Percentiles rank a stretch among this genome's conserved stretches.
These are phyloP conservation scores for Clarias platycephalus DNA, from an alignment of 2,797 vertebrate species.

Conservation along the genomic window DNA sequence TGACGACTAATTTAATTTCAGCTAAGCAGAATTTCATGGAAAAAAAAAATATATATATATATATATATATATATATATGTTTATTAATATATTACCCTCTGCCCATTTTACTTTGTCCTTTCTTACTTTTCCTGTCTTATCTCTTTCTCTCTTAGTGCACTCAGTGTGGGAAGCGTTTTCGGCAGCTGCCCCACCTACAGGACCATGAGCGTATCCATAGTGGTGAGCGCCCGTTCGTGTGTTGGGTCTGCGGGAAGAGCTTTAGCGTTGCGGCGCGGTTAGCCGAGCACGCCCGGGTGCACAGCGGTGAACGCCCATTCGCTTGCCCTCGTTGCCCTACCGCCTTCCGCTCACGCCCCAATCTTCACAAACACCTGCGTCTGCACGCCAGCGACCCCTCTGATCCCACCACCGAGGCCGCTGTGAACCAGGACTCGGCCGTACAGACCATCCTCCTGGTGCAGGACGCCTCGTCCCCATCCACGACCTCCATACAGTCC, in stretches of 20 bases:
- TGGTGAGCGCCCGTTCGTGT: conserved; percentile 82
- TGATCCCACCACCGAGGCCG: conserved; percentile 4
- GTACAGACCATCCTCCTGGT: conserved; percentile 79
- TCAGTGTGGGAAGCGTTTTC: conserved; percentile 78
- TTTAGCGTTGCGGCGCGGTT: conserved; percentile 87
- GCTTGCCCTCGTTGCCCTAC: conserved; percentile 76
- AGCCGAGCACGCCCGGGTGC: conserved; percentile 88
- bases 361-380: conserved; percentile 78
- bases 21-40: no score
- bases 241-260: conserved; percentile 88
- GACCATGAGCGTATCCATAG: conserved; percentile 85
- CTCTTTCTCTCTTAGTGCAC: conserved; percentile 66
- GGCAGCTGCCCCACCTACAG: conserved; percentile 82
- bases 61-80: no score
- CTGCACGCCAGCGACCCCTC: conserved; percentile 64
- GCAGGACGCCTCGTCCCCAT: conserved; percentile 59
- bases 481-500: background rate
- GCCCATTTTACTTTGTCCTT: background rate
- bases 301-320: conserved; percentile 87
- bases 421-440: conserved; percentile 59
- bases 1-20: background rate
- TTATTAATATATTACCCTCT: background rate
- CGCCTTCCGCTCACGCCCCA: conserved; percentile 86
- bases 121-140: background rate
- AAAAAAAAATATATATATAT: no score